phyloP scores from a whole-genome alignment of 2,113 vertebrate species.

The Engystomops pustulosus region DNA sequence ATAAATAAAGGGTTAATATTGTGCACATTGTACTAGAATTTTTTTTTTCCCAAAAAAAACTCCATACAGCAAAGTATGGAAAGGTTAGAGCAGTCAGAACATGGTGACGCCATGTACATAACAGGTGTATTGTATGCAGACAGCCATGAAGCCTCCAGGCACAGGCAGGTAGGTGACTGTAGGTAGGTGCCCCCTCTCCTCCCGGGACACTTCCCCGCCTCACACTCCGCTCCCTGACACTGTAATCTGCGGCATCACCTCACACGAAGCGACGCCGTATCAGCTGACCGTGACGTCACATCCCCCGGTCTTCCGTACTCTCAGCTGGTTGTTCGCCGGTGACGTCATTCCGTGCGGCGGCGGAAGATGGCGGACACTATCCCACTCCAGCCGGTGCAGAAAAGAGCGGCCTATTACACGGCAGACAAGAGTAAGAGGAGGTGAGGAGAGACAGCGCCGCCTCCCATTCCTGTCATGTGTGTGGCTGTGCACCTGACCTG shows the following conservation, averaged over 20 bases:
- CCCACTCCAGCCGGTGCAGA: slow-evolving; percentile 72
- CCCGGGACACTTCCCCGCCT: not conserved
- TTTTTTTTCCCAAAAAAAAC: no score
- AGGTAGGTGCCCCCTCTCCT: not conserved
- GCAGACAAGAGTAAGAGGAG: slow-evolving; percentile 73
- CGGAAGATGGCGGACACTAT: slow-evolving; percentile 77
- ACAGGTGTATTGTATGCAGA: no score
- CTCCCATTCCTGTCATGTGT: not conserved
- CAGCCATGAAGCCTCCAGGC: no score
- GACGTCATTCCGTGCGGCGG: slow-evolving; percentile 48
- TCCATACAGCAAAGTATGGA: no score
- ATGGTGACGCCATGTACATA: no score
- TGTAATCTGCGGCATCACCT: not conserved
- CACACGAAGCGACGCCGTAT: not conserved
- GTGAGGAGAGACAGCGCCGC: not conserved
- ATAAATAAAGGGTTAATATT: no score
- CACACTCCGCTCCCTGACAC: no score
- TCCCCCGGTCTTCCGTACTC: slow-evolving; percentile 27
- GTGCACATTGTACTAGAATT: no score
- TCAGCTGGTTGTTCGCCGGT: slow-evolving; percentile 22
- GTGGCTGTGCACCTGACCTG: not conserved
- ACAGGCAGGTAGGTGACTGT: no score
- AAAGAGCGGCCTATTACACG: slow-evolving; percentile 73
- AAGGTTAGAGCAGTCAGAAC: no score
- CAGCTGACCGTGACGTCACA: slow-evolving; percentile 53